Evolutionary conservation across 2,797 vertebrate species (phyloP).

Genomic region (Orestias chungarensis): DNA sequence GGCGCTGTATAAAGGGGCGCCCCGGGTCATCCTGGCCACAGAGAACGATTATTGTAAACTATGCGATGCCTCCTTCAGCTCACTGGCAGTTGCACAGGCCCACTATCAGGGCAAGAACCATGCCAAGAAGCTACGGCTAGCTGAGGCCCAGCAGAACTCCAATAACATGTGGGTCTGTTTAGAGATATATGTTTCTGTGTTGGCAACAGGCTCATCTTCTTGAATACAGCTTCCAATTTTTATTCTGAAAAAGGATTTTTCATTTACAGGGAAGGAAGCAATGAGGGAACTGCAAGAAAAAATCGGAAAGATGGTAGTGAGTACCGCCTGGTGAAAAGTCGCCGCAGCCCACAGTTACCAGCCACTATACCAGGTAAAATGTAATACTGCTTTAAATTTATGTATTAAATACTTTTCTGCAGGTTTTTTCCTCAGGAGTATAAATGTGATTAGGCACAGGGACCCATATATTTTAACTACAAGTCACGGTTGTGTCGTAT

Average conservation of each 20-base stretch:
- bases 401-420: too few relatives aligned
- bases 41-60: constrained; percentile 99
- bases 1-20: constrained; percentile 86
- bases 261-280: constrained; percentile 82
- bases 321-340: constrained; percentile 90
- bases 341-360: constrained; percentile 84
- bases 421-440: too few relatives aligned
- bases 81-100: constrained; percentile 94
- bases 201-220: background rate
- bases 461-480: too few relatives aligned
- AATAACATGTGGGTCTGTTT: constrained; percentile 85
- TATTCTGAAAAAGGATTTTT: constrained; percentile 1
- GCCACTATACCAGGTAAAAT: constrained; percentile 87
- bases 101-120: constrained; percentile 99
- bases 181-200: background rate
- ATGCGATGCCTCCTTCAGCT: constrained; percentile 97
- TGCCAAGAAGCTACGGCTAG: constrained; percentile 92
- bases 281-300: constrained; percentile 82
- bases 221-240: background rate
- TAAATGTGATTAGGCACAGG: too few relatives aligned
- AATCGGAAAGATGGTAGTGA: constrained; percentile 91
- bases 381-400: too few relatives aligned
- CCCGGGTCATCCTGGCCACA: constrained; percentile 95
- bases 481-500: too few relatives aligned
- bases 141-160: constrained; percentile 89